Evolutionary conservation across 2,797 vertebrate species (phyloP), one percentile per base, ranked within the genome.

Genomic region (Lindbergichthys nudifrons): DNA sequence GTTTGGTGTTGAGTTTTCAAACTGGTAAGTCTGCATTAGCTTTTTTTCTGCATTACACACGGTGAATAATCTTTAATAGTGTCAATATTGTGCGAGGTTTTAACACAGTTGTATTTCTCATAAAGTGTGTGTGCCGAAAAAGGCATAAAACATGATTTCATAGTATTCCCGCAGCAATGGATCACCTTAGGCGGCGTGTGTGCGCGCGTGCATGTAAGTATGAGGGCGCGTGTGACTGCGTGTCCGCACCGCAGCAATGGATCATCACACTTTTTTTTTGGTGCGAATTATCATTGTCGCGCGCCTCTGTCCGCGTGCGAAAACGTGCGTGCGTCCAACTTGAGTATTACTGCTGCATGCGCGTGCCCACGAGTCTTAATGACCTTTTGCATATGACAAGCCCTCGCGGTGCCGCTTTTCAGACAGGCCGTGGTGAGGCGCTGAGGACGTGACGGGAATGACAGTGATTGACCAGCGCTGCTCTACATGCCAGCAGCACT

Each of bases 1-100:
- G 91, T 93, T 90, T 94, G 92, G 57, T 90, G 85, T 79, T 94
- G 89, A 94, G 80, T 91, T 92, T 92, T 70, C 94, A 91, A 87
- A 87, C 89, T 84, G 95, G 95, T 95, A 90, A 92, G 93, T 64
- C 56, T 53, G 36, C 14, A 3, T 72, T 58, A 36, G 23, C 15
- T 58, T 8, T 30, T 26, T 21, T 41, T 1, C 7, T 45, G 21
- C 47, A 12, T 1, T 5, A 30, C 0, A 26, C 4, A 3, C 41
- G 23, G 26, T 13, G 4, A 18, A 10, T 2, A 6, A 5, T 21
- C 23, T 48, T 53, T 8, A 14, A 36, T 36, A 63, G 56, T 23
- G 1, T 3, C 2, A 2, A 46, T 23, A 12, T 12, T 53, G 41
- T 58, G 36, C 18, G 32, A 26, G 43, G 13, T 41, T 71, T 11